Conservation (phyloP, 2,797 vertebrate genomes). For the Lates japonicus region DNA sequence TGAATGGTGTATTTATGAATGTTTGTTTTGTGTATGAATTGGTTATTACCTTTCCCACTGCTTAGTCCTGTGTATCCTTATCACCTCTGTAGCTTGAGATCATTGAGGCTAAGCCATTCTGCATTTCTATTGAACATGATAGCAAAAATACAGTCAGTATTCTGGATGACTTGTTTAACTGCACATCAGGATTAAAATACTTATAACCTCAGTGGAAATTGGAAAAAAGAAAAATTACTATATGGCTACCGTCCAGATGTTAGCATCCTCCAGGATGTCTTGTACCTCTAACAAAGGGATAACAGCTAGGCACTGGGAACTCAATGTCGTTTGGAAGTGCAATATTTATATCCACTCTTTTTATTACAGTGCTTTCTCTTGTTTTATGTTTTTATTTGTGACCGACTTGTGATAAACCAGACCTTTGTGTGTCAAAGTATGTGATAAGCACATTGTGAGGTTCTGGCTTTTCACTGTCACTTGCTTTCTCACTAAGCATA, state of each 20-base stretch:
- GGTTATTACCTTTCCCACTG: conserved; percentile 59
- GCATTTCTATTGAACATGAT: conserved; percentile 19
- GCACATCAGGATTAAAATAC: conserved; percentile 14
- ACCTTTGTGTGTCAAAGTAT: conserved; percentile 28
- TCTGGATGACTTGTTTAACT: conserved; percentile 14
- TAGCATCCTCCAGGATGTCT: conserved; percentile 44
- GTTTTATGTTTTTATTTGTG: conserved; percentile 57
- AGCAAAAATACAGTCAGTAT: conserved; percentile 26
- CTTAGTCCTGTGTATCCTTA: conserved; percentile 57
- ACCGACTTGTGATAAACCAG: conserved; percentile 50
- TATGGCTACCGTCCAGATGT: conserved; percentile 43
- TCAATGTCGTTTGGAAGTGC: conserved; percentile 86
- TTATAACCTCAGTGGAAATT: conserved; percentile 53
- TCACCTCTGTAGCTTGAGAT: conserved; percentile 52
- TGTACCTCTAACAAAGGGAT: conserved; percentile 71
- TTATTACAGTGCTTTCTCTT: conserved; percentile 69
- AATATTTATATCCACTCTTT: conserved; percentile 86
- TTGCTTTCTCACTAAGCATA: conserved; percentile 55
- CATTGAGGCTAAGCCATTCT: conserved; percentile 42
- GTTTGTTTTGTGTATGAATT: conserved; percentile 67
- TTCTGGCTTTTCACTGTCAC: conserved; percentile 50
- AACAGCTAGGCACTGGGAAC: conserved; percentile 77
- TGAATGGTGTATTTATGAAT: conserved; percentile 80
- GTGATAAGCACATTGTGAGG: conserved; percentile 42
- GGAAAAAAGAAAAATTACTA: neutral